Evolutionary conservation across 2,797 vertebrate species (phyloP).

Genomic region (Mormyrus hasselquistii): DNA sequence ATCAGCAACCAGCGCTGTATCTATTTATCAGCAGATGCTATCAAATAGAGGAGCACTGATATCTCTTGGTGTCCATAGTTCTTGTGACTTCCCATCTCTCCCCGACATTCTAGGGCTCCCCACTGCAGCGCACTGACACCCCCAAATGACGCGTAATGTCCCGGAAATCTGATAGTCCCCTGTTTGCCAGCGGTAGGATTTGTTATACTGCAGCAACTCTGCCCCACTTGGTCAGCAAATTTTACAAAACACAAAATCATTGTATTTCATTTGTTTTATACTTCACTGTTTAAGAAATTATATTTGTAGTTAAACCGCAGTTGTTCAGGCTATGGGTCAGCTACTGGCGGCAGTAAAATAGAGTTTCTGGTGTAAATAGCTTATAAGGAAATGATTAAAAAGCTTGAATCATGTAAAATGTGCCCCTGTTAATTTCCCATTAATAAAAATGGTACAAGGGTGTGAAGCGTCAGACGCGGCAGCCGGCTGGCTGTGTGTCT

Average conservation of each 20-base stretch:
- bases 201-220: neutral
- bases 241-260: neutral
- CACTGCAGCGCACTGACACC: neutral
- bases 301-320: neutral
- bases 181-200: neutral
- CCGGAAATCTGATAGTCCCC: neutral
- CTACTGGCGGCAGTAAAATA: neutral
- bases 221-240: neutral
- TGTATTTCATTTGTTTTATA: neutral
- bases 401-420: neutral
- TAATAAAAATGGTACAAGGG: neutral
- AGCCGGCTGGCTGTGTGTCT: neutral
- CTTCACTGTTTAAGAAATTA: neutral
- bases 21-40: neutral
- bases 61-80: neutral
- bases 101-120: neutral
- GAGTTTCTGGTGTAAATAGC: neutral
- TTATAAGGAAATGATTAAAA: neutral
- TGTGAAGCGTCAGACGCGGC: neutral
- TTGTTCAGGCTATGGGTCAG: neutral
- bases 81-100: neutral
- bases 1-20: neutral
- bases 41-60: neutral
- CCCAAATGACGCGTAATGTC: neutral
- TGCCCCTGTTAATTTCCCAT: neutral